phyloP scores from a whole-genome alignment of 2,113 vertebrate genomes.

The Ceyx melanurus region DNA sequence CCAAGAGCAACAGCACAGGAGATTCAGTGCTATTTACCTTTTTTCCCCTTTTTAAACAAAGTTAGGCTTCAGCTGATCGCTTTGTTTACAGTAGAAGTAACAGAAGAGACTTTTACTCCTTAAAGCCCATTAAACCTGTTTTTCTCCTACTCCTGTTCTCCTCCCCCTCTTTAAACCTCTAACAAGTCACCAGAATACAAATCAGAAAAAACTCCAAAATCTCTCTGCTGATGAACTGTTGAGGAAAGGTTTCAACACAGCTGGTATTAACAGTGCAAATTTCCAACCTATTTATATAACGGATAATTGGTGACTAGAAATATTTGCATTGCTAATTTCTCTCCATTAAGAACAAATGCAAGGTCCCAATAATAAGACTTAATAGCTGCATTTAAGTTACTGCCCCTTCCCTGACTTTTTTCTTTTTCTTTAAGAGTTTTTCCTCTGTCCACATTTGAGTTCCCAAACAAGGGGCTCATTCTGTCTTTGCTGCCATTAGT shows the following conservation, averaged over 20 bases:
- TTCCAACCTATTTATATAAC: constrained; percentile 72
- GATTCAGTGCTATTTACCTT: constrained; percentile 51
- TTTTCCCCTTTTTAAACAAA: constrained; percentile 17
- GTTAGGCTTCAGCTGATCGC: constrained; percentile 22
- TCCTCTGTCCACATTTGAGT: background rate
- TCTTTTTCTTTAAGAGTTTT: background rate
- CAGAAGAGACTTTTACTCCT: constrained; percentile 63
- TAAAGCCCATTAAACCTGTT: constrained; percentile 68
- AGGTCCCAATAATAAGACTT: constrained; percentile 57
- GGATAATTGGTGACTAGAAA: constrained; percentile 75
- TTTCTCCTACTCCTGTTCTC: constrained; percentile 48
- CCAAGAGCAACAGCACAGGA: background rate
- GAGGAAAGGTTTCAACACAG: constrained; percentile 60
- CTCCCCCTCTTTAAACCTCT: constrained; percentile 41
- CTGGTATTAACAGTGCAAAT: constrained; percentile 62
- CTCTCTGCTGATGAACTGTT: constrained; percentile 63
- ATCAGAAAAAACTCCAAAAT: constrained; percentile 22
- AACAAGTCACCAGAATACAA: constrained; percentile 61
- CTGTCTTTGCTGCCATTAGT: constrained; percentile 24
- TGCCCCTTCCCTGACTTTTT: constrained; percentile 2
- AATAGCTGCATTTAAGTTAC: constrained; percentile 63
- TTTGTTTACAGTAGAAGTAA: constrained; percentile 65
- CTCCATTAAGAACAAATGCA: constrained; percentile 57
- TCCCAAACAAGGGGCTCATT: constrained; percentile 43
- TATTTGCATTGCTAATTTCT: constrained; percentile 79